phyloP scores from a whole-genome alignment of 2,797 vertebrate species.

The Fistularia tabacaria region DNA sequence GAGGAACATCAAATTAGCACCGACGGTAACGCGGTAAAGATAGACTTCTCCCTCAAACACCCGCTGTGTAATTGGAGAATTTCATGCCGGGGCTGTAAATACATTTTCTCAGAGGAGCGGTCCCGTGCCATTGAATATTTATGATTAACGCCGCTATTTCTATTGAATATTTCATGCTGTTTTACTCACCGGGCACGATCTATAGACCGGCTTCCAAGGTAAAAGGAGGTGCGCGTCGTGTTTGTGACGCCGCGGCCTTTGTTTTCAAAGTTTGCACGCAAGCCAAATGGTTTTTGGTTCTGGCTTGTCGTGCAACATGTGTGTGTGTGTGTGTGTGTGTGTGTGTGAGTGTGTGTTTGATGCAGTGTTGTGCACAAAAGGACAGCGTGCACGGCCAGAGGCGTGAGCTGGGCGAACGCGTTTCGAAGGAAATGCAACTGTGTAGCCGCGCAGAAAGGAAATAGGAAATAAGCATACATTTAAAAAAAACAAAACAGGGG shows the following conservation, averaged over 20 bases:
- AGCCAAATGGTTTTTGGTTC: no score
- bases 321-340: no score
- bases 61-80: not conserved
- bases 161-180: conserved; percentile 69
- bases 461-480: no score
- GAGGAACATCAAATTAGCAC: no score
- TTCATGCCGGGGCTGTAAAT: not conserved
- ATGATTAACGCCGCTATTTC: conserved; percentile 64
- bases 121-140: conserved; percentile 67
- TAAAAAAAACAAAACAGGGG: no score
- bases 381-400: no score
- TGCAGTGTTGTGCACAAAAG: no score
- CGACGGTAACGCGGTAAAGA: not conserved
- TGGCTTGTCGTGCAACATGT: no score
- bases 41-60: not conserved
- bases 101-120: conserved; percentile 39
- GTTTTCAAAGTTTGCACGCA: not conserved
- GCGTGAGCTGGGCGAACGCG: no score
- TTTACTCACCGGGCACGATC: conserved; percentile 34
- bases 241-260: not conserved
- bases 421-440: no score
- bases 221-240: conserved; percentile 3
- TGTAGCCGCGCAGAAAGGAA: no score
- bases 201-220: conserved; percentile 17
- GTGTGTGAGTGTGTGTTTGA: no score